phyloP scores from a whole-genome alignment of 2,888 invertebrate species.

The Anarsia innoxiella region DNA sequence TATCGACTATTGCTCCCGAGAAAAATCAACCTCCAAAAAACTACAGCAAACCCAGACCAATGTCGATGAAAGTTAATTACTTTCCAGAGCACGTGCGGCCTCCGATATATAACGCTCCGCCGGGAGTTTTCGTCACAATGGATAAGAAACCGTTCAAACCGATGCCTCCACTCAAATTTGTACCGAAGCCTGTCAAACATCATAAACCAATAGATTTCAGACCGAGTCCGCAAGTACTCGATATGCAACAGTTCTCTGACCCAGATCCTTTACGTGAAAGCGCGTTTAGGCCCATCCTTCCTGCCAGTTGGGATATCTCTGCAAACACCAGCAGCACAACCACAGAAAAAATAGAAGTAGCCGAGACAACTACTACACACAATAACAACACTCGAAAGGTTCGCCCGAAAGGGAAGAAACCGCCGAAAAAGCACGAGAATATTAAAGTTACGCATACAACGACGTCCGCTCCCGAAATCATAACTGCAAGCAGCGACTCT shows the following conservation, averaged over 20 bases:
- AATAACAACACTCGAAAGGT: constrained; percentile 38
- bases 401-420: constrained; percentile 30
- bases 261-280: constrained; percentile 43
- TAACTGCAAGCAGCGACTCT: constrained; percentile 37
- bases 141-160: constrained; percentile 69
- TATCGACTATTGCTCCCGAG: constrained; percentile 39
- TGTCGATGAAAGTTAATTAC: constrained; percentile 43
- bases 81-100: constrained; percentile 55
- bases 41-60: constrained; percentile 35
- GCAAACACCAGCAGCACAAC: constrained; percentile 16
- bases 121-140: constrained; percentile 64
- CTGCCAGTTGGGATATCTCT: constrained; percentile 34
- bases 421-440: constrained; percentile 44
- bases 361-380: constrained; percentile 26
- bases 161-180: constrained; percentile 57
- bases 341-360: constrained; percentile 14
- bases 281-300: constrained; percentile 61
- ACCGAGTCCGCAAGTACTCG: constrained; percentile 61
- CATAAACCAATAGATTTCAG: constrained; percentile 46
- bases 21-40: constrained; percentile 25
- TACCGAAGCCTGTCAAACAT: constrained; percentile 36
- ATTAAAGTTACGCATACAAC: constrained; percentile 38
- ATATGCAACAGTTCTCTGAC: constrained; percentile 40
- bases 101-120: constrained; percentile 63
- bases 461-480: constrained; percentile 52